phyloP scores from a whole-genome alignment of 2,888 invertebrate species.

The Boloria euphrosyne region DNA sequence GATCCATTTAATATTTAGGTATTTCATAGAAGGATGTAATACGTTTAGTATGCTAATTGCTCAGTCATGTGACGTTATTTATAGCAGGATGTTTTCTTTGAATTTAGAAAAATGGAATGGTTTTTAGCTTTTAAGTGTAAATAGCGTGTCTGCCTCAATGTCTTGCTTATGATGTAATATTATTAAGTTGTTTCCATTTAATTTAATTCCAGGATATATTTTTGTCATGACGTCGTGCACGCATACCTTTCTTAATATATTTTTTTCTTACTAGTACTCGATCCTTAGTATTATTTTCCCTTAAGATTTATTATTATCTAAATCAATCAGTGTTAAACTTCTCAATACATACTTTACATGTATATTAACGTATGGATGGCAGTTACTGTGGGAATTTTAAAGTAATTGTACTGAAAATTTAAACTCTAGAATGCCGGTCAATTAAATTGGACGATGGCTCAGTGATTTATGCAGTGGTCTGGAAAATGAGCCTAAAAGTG shows the following conservation, averaged over 20 bases:
- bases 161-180: background rate
- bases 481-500: conserved; percentile 7
- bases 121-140: background rate
- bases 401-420: conserved; percentile 4
- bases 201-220: background rate
- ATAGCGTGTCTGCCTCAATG: background rate
- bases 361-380: background rate
- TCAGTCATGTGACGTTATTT: conserved; percentile 28
- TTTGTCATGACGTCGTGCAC: background rate
- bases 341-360: background rate
- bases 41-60: conserved; percentile 14
- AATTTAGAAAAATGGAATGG: conserved; percentile 1
- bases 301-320: background rate
- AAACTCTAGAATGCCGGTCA: conserved; percentile 10
- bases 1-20: background rate
- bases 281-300: too few species aligned
- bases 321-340: background rate
- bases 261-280: background rate
- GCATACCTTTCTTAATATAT: background rate
- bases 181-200: background rate
- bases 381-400: background rate
- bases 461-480: conserved; percentile 16
- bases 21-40: conserved; percentile 4
- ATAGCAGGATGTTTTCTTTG: conserved; percentile 31
- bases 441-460: conserved; percentile 14